Base-by-base conservation (phyloP, 2,113 vertebrate genomes). In the Rafetus swinhoei region DNA sequence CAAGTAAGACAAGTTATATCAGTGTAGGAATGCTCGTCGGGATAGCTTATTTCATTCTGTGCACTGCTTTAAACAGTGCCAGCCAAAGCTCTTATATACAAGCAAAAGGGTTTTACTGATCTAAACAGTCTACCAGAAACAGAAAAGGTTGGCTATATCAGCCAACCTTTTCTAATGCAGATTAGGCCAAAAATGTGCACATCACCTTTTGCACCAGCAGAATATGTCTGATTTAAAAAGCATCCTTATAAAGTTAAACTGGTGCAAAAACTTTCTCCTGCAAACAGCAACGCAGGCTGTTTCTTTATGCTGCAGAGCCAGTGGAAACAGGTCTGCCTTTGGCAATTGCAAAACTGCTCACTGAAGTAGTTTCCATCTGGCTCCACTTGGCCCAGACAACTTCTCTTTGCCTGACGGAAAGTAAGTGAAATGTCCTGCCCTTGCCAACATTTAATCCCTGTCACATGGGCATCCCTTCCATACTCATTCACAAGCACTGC, bases 401-500 rank as follows among this genome's bases (percentile, higher is more conserved):
- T 77, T 77, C 50, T 84, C 74, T 53, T n/a, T 35, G 69, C 86
- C 55, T 15, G 10, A 7, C 18, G 19, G 54, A 76, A 82, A 93
- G 14, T 0, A 50, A 59, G 13, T 8, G 4, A 19, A 82, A 55
- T 6, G 7, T 22, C 27, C 4, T 27, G 18, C 59, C 54, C 35
- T 27, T 57, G 60, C 12, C 25, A 25, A 55, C 16, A 76, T 1
- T 0, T 22, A 4, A 29, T 0, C 8, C 19, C 56, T 84, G 74
- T 84, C 50, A 1, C 5, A 13, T 1, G 32, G 52, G 18, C 59
- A 50, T 9, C 6, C 52, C 62, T n/a, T 21, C 85, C 65, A 35
- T 35, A 35, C 65, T 24, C 9, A 0, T 9, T 1, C 60, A 76
- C 22, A 1, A 1, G 55, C 1, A 0, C 11, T 27, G 39, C 24